Conservation (phyloP, 2,888 invertebrate species). For the Itoplectis maculator region DNA sequence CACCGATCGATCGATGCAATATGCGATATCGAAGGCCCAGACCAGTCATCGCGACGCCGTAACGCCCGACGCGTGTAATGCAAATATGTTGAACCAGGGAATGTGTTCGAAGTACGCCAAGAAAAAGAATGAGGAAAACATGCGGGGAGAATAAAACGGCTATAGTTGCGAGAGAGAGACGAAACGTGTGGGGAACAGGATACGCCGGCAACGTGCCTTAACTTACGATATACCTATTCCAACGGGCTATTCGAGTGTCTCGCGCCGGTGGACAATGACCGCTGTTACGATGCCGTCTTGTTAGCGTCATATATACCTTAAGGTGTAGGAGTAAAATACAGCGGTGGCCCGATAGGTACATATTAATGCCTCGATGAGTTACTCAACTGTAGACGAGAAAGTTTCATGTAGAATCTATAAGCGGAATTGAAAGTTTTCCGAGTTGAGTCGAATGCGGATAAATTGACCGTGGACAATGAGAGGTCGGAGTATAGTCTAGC, state of each 20-base stretch:
- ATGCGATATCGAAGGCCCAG: constrained; percentile 30
- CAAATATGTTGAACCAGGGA: constrained; percentile 22
- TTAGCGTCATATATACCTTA: constrained; percentile 33
- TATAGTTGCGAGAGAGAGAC: constrained; percentile 26
- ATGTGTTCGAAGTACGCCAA: constrained; percentile 37
- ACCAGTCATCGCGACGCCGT: constrained; percentile 13
- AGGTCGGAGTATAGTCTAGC: neutral
- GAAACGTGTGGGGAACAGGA: constrained; percentile 67
- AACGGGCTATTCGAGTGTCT: constrained; percentile 1
- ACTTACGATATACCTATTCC: constrained; percentile 68
- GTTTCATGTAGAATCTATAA: constrained; percentile 19
- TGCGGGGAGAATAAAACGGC: constrained; percentile 26
- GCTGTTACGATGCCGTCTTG: constrained; percentile 60
- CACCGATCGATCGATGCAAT: constrained; percentile 35
- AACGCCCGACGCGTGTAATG: constrained; percentile 6
- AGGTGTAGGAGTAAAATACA: constrained; percentile 15
- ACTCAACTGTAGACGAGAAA: constrained; percentile 32
- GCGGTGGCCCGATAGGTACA: constrained; percentile 13
- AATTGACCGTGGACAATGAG: constrained; percentile 25
- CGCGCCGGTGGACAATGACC: constrained; percentile 68
- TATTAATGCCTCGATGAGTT: constrained; percentile 17
- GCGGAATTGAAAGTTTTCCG: constrained; percentile 29
- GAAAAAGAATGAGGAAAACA: constrained; percentile 49
- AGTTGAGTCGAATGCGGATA: constrained; percentile 7
- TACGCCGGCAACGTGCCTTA: constrained; percentile 72